These are phyloP conservation scores for Serinus canaria DNA, from an alignment of 2,113 vertebrate genomes.

Conservation along the genomic window DNA sequence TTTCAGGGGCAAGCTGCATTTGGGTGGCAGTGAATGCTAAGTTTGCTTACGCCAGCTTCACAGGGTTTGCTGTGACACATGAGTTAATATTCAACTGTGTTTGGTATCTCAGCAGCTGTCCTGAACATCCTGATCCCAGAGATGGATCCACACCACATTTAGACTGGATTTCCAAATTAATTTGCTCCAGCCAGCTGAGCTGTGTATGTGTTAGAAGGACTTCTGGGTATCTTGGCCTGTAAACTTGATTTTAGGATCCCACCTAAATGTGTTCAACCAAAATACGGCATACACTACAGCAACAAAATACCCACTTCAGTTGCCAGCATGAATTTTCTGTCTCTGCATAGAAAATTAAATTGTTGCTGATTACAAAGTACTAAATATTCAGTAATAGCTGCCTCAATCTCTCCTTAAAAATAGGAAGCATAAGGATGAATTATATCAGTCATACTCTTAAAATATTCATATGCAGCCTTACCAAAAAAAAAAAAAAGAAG, in stretches of 20 bases:
- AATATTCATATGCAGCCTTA: constrained; percentile 6
- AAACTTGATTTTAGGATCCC: background rate
- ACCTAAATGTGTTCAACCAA: background rate
- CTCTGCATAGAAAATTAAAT: background rate
- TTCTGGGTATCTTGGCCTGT: background rate
- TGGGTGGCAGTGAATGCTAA: background rate
- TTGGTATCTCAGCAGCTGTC: background rate
- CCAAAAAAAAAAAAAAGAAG: background rate
- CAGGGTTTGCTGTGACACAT: background rate
- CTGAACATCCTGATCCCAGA: background rate
- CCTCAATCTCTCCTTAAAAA: background rate
- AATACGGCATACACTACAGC: background rate
- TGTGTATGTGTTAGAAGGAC: background rate
- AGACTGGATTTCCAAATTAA: background rate
- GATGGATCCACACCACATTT: background rate
- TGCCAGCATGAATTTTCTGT: background rate
- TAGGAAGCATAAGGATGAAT: background rate
- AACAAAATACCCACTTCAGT: background rate
- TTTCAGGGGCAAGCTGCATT: background rate
- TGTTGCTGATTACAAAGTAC: background rate
- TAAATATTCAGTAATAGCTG: constrained; percentile 17
- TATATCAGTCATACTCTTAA: background rate
- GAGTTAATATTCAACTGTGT: constrained; percentile 26
- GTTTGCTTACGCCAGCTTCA: rapidly evolving
- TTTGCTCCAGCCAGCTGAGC: background rate